Evolutionary conservation across 1,140 invertebrate genomes (phyloP).

Genomic region (Drosophila simulans): DNA sequence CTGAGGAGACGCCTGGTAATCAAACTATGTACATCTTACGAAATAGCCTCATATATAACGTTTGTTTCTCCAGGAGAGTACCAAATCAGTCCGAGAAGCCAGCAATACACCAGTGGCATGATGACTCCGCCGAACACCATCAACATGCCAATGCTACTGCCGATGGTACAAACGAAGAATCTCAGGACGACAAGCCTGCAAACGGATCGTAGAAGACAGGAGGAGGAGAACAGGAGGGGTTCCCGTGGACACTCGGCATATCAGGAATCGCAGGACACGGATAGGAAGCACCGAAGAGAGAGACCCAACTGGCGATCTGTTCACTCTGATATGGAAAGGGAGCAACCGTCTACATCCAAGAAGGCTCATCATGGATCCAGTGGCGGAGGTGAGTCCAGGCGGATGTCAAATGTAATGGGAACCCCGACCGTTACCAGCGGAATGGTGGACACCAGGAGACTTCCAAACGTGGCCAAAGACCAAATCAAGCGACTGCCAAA

Average conservation of each 20-base stretch:
- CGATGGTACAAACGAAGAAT: conserved; percentile 1
- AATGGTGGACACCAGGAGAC: background rate
- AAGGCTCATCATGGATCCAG: conserved; percentile 1
- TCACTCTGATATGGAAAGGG: background rate
- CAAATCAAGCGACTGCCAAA: conserved; percentile 16
- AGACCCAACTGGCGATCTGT: conserved; percentile 1
- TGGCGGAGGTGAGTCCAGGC: background rate
- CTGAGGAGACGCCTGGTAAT: conserved; percentile 3
- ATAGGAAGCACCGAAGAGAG: conserved; percentile 6
- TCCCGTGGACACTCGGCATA: background rate
- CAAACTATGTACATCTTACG: no score
- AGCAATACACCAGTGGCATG: background rate
- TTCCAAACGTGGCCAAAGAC: conserved; percentile 3
- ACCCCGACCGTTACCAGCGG: conserved; percentile 14
- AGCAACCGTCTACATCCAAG: background rate
- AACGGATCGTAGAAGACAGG: background rate
- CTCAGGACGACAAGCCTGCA: background rate
- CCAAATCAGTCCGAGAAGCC: background rate
- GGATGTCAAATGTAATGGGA: background rate
- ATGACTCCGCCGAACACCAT: background rate
- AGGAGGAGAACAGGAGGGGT: background rate
- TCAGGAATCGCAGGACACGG: background rate
- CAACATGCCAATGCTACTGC: conserved; percentile 4
- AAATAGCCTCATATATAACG: background rate
- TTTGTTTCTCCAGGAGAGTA: conserved; percentile 9